Conservation (phyloP, 1,140 invertebrate genomes). For the Bathynomus jamesi region DNA sequence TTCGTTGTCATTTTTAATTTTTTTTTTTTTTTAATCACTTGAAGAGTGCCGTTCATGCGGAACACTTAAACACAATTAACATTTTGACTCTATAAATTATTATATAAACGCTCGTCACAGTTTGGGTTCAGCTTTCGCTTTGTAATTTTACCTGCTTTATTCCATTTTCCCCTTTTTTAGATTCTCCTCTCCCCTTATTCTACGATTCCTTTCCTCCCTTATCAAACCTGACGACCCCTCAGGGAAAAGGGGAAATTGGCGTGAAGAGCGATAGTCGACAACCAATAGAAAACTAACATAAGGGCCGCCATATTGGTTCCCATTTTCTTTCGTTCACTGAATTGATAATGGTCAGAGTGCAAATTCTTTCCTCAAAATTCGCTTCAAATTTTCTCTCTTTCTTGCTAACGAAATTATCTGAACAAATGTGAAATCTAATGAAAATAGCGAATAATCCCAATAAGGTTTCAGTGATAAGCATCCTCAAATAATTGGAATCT, state of each 20-base stretch:
- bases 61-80: too few relatives aligned
- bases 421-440: not conserved
- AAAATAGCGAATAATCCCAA: too few relatives aligned
- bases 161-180: not conserved
- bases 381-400: not conserved
- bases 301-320: not conserved
- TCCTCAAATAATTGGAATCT: too few relatives aligned
- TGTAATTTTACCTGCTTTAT: not conserved
- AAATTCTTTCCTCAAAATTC: not conserved
- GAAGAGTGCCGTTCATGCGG: too few relatives aligned
- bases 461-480: too few relatives aligned
- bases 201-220: not conserved
- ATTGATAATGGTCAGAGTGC: not conserved
- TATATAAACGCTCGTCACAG: too few relatives aligned
- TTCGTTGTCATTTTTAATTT: not conserved
- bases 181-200: not conserved
- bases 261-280: not conserved
- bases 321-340: not conserved
- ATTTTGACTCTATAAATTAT: too few relatives aligned
- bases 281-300: not conserved
- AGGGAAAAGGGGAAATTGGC: not conserved
- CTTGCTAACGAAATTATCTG: not conserved
- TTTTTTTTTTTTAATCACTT: not conserved
- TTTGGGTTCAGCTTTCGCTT: too few relatives aligned
- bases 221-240: not conserved